Evolutionary conservation across 2,113 vertebrate species (phyloP).

Genomic region (Cyanoliseus patagonus): DNA sequence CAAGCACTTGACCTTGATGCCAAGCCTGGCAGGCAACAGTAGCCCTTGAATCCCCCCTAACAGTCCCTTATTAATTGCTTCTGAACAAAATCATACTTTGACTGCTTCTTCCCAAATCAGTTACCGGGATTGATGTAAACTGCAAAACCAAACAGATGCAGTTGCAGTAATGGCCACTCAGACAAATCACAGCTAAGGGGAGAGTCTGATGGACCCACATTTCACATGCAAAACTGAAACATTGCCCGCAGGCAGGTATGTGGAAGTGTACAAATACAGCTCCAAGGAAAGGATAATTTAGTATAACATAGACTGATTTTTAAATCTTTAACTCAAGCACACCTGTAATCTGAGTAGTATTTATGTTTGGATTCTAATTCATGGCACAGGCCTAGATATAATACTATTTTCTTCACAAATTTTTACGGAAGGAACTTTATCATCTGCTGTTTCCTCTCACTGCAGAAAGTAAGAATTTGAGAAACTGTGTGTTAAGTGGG

Average conservation of each 20-base stretch:
- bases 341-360: not conserved
- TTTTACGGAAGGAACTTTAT: not conserved
- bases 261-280: not conserved
- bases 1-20: not conserved
- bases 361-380: not conserved
- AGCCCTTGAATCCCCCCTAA: not conserved
- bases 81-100: not conserved
- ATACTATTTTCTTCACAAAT: not conserved
- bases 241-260: not conserved
- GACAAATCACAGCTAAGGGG: not conserved
- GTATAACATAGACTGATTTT: not conserved
- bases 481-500: not conserved
- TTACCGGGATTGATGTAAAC: not conserved
- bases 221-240: not conserved
- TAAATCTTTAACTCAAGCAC: not conserved
- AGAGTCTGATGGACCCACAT: not conserved
- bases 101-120: not conserved
- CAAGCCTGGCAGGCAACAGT: not conserved
- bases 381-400: not conserved
- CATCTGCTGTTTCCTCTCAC: not conserved
- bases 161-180: not conserved
- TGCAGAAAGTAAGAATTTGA: not conserved
- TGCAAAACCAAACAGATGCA: not conserved
- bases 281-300: not conserved
- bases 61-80: not conserved